A percentile compares a stretch with the other conserved stretches of the same genome.
Evolutionary conservation across 2,888 invertebrate genomes (phyloP).

Genomic region (Leptopterna dolabrata): DNA sequence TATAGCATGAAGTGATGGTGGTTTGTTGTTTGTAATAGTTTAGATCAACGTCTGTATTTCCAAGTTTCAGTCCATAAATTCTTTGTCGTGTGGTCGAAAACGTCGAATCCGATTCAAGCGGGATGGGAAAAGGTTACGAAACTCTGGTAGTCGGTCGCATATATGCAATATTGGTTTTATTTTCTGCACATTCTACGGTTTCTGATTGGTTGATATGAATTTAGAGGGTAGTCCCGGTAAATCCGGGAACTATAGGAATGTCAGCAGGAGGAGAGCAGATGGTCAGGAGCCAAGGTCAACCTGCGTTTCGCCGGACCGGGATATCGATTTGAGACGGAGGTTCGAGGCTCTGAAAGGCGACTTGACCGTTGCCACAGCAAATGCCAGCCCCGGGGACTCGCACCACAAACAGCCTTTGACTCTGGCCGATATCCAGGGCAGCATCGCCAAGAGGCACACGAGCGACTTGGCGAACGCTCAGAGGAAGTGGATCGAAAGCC

Average conservation of each 20-base stretch:
- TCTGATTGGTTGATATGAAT: not conserved
- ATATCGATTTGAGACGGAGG: slow-evolving; percentile 36
- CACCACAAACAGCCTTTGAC: slow-evolving; percentile 30
- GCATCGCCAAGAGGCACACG: slow-evolving; percentile 37
- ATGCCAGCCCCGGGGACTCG: not conserved
- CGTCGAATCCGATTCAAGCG: not conserved
- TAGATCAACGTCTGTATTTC: not conserved
- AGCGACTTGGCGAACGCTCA: slow-evolving; percentile 47
- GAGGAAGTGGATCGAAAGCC: slow-evolving; percentile 47
- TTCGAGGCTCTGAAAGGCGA: slow-evolving; percentile 46
- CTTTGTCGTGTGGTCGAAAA: not conserved
- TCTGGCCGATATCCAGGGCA: slow-evolving; percentile 38
- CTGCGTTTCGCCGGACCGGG: slow-evolving; percentile 48
- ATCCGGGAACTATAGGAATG: not conserved
- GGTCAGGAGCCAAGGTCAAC: not conserved
- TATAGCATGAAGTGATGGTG: not conserved
- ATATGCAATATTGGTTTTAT: not conserved
- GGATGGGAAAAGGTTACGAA: not conserved
- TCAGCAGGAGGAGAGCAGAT: not conserved
- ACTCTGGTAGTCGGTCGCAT: not conserved
- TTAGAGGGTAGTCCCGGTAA: not conserved
- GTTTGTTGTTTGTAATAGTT: not conserved
- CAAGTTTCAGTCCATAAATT: not conserved
- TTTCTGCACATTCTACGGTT: not conserved
- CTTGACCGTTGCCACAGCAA: not conserved